These are phyloP conservation scores for Marisa cornuarietis DNA, from an alignment of 1,140 invertebrate species.

Conservation along the genomic window DNA sequence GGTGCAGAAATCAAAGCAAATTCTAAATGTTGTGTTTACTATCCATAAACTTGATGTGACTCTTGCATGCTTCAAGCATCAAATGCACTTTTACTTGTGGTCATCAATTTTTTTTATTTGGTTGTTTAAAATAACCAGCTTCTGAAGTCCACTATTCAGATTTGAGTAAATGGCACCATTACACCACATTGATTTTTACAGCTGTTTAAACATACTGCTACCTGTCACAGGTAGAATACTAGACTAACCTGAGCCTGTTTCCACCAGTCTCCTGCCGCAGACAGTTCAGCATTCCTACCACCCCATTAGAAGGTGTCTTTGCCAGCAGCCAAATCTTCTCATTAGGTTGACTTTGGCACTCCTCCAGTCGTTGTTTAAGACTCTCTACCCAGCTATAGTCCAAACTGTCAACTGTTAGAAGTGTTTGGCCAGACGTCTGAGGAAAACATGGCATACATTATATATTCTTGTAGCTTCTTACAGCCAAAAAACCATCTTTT, in stretches of 20 bases:
- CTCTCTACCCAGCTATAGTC: slow-evolving; percentile 78
- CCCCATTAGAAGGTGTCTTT: slow-evolving; percentile 70
- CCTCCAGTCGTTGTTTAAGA: slow-evolving; percentile 75
- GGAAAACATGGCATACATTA: neutral
- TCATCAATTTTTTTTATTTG: too few relatives aligned
- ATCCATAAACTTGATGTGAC: too few relatives aligned
- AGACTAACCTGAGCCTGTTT: slow-evolving; percentile 72
- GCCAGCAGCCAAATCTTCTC: slow-evolving; percentile 58
- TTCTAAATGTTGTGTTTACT: too few relatives aligned
- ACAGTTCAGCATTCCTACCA: slow-evolving; percentile 90
- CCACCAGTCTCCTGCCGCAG: slow-evolving; percentile 85
- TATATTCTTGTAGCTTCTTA: neutral
- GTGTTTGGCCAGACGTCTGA: neutral
- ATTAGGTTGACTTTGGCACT: slow-evolving; percentile 63
- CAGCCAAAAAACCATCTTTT: too few relatives aligned
- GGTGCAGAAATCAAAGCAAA: too few relatives aligned
- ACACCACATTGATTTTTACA: too few relatives aligned
- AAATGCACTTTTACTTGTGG: too few relatives aligned
- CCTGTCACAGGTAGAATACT: neutral
- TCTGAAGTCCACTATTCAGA: too few relatives aligned
- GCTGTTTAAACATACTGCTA: too few relatives aligned
- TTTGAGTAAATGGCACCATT: too few relatives aligned
- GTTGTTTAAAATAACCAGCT: too few relatives aligned
- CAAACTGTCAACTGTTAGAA: slow-evolving; percentile 23
- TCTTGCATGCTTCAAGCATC: too few relatives aligned